Evolutionary conservation across 2,888 invertebrate species (phyloP).

Genomic region (Acrobasis repandana): DNA sequence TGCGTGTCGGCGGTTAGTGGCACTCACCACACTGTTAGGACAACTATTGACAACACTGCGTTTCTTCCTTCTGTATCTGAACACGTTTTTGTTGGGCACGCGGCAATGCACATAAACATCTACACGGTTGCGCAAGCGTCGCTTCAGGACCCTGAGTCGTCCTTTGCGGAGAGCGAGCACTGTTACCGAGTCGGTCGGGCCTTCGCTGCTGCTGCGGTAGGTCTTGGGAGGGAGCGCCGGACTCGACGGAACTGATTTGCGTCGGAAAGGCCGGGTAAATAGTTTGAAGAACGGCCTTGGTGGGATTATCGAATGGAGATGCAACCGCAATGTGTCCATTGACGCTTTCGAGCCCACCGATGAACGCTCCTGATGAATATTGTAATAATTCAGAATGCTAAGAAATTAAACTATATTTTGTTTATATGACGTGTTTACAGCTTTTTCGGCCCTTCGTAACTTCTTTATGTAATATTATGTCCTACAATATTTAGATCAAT

Average conservation of each 20-base stretch:
- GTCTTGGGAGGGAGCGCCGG: constrained; percentile 84
- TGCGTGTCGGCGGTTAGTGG: constrained; percentile 55
- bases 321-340: constrained; percentile 76
- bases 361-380: constrained; percentile 74
- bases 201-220: constrained; percentile 76
- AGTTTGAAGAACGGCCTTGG: constrained; percentile 85
- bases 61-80: constrained; percentile 58
- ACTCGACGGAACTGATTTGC: constrained; percentile 86
- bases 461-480: too few relatives aligned
- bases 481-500: too few relatives aligned
- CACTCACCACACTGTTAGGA: constrained; percentile 81
- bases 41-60: constrained; percentile 51
- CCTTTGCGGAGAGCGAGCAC: constrained; percentile 59
- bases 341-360: constrained; percentile 80
- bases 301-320: constrained; percentile 81
- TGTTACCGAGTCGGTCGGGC: constrained; percentile 75
- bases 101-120: constrained; percentile 78
- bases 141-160: constrained; percentile 62
- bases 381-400: constrained; percentile 1
- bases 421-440: too few relatives aligned
- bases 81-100: constrained; percentile 53
- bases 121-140: constrained; percentile 70
- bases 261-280: constrained; percentile 86
- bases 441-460: too few relatives aligned
- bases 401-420: not conserved